phyloP scores from a whole-genome alignment of 2,888 invertebrate species.

The Melanargia galathea region DNA sequence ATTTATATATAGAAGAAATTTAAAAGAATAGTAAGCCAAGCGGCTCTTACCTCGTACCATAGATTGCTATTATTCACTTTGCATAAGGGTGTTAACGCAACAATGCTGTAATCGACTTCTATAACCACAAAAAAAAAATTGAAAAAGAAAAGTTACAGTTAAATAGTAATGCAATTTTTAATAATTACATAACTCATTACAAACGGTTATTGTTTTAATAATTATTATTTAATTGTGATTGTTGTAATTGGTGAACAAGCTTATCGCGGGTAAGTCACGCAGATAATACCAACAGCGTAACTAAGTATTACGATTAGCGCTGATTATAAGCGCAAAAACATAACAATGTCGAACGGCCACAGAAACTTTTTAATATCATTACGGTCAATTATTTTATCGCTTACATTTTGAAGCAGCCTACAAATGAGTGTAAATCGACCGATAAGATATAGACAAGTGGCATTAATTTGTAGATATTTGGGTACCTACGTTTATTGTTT shows the following conservation, averaged over 20 bases:
- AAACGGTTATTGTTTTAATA: neutral
- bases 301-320: neutral
- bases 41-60: too few relatives aligned
- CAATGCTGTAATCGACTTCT: neutral
- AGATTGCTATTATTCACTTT: too few relatives aligned
- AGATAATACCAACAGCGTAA: neutral
- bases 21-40: too few relatives aligned
- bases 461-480: neutral
- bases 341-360: neutral
- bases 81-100: neutral
- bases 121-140: neutral
- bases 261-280: neutral
- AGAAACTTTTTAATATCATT: slow-evolving; percentile 19
- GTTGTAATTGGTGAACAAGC: too few relatives aligned
- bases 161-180: slow-evolving; percentile 1
- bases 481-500: neutral
- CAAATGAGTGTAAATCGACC: slow-evolving; percentile 4
- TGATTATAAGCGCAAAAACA: slow-evolving; percentile 12
- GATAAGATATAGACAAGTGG: neutral
- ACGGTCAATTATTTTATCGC: slow-evolving; percentile 14
- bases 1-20: too few relatives aligned
- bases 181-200: neutral
- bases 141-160: neutral
- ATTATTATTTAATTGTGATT: slow-evolving; percentile 2
- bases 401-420: slow-evolving; percentile 4